These are phyloP conservation scores for fruit fly (Drosophila melanogaster) DNA, from an alignment of 1,140 invertebrate genomes.

Conservation along the genomic window Release_6_plus_ISO1_MT NT_033779.5:13207001-13207500, in stretches of 20 bases:
- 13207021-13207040: background rate
- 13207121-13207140: conserved; percentile 27
- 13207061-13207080: background rate
- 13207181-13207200: conserved; percentile 26
- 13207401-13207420: conserved; percentile 50
- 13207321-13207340: conserved; percentile 26
- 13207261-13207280: conserved; percentile 5
- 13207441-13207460: conserved; percentile 32
- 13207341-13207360: background rate
- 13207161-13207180: conserved; percentile 35
- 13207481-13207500: conserved; percentile 1
- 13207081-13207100: conserved; percentile 6
- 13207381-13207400: conserved; percentile 9
- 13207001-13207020: background rate
- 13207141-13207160: conserved; percentile 44
- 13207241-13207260: background rate
- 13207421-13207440: conserved; percentile 71
- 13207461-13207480: conserved; percentile 59
- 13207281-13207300: background rate
- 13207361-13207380: conserved; percentile 9
- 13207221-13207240: conserved; percentile 22
- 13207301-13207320: conserved; percentile 29
- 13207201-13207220: conserved; percentile 24
- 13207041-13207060: too few relatives aligned
- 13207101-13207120: conserved; percentile 15